These are phyloP conservation scores for Lepus europaeus DNA, from an alignment of 2,113 vertebrate species.

Conservation along the genomic window DNA sequence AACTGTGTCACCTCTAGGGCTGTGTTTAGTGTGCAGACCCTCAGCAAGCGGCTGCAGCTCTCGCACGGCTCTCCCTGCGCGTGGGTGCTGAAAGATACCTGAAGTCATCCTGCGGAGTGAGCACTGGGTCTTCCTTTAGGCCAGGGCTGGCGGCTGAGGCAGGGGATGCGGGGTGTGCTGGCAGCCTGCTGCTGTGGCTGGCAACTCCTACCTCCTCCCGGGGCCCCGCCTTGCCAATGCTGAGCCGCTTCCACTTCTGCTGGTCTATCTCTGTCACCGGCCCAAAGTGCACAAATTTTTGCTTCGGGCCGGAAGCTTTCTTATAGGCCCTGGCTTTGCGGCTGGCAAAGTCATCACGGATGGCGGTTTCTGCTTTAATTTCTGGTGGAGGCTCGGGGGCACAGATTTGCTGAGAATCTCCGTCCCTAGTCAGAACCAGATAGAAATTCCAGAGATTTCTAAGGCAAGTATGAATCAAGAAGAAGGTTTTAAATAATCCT, in stretches of 20 bases:
- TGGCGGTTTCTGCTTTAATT: conserved; percentile 86
- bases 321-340: conserved; percentile 89
- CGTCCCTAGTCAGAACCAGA: conserved; percentile 85
- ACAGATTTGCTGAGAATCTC: conserved; percentile 70
- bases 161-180: conserved; percentile 38
- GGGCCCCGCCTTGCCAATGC: conserved; percentile 86
- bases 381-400: conserved; percentile 82
- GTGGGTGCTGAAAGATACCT: conserved; percentile 84
- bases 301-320: conserved; percentile 86
- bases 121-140: conserved; percentile 25
- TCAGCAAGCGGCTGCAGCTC: conserved; percentile 26
- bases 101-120: conserved; percentile 72
- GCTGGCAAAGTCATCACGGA: conserved; percentile 87
- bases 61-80: conserved; percentile 49
- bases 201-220: conserved; percentile 78
- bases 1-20: not conserved
- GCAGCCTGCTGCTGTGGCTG: not conserved
- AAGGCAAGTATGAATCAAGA: conserved; percentile 64
- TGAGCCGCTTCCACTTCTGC: conserved; percentile 90
- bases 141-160: not conserved
- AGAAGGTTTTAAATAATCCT: not conserved
- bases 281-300: conserved; percentile 95
- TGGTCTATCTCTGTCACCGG: conserved; percentile 96
- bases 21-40: not conserved
- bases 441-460: conserved; percentile 80